phyloP scores from a whole-genome alignment of 1,140 invertebrate species.

The Gonatopus flavifemur region DNA sequence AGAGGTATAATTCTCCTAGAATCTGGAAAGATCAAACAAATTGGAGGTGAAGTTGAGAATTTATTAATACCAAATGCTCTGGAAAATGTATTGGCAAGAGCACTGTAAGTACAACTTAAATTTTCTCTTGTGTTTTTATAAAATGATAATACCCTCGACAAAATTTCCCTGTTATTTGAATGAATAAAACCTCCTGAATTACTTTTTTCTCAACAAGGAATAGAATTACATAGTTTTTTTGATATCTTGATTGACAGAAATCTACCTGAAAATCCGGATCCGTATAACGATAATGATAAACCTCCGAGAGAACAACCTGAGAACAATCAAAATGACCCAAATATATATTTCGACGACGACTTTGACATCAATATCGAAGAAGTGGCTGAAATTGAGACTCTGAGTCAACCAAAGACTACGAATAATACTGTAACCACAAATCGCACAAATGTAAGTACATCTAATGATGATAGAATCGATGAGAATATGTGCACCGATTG shows the following conservation, averaged over 20 bases:
- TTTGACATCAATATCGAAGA: conserved; percentile 39
- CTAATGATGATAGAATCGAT: neutral
- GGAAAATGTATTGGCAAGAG: conserved; percentile 64
- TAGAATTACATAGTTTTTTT: conserved; percentile 4
- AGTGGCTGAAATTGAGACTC: conserved; percentile 28
- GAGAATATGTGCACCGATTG: too few species aligned
- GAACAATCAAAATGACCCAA: neutral
- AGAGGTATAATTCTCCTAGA: conserved; percentile 71
- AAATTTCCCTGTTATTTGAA: conserved; percentile 6
- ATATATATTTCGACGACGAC: conserved; percentile 34
- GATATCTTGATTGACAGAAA: conserved; percentile 39
- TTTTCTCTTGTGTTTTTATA: neutral
- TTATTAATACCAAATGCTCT: conserved; percentile 62
- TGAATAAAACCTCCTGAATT: conserved; percentile 2
- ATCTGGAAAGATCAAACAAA: conserved; percentile 63
- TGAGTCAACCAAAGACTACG: conserved; percentile 7
- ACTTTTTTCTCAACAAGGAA: neutral
- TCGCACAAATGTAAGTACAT: neutral
- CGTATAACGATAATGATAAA: conserved; percentile 41
- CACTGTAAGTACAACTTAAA: conserved; percentile 52
- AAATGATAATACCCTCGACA: neutral
- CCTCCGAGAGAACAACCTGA: conserved; percentile 12
- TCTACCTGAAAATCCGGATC: conserved; percentile 56
- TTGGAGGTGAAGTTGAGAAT: conserved; percentile 76
- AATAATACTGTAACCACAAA: too few species aligned